Evolutionary conservation across 2,113 vertebrate genomes (phyloP), one percentile per base, ranked within the genome.

Genomic region (Megaceryle maxima): DNA sequence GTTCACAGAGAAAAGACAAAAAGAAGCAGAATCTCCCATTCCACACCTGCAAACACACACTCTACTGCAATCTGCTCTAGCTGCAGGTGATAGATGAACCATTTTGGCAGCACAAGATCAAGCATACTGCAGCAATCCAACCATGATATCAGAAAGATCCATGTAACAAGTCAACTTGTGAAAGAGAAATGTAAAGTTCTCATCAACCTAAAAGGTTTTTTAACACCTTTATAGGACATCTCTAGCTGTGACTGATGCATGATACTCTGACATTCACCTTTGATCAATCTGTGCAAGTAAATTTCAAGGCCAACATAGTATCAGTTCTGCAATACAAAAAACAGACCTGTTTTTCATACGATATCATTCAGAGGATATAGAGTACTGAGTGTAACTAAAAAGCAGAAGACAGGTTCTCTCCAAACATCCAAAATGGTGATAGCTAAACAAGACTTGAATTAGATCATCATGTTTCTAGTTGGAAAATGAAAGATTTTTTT

Each of bases 251-350:
- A 88, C 68, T 92, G 72, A 88, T 68, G 59, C 29, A 41, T 25
- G 60, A 70, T 93, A 89, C 86, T 97, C 94, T 91, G 93, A 84
- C 44, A 89, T 64, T 94, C 77, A 79, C 35, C 87, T 92, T 76
- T 84, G 87, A 91, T 88, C 51, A 46, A 91, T 84, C 80, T 87
- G 69, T 63, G 51, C 46, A 90, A 94, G 87, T 43, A 95, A 87
- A 89, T 95, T 83, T 72, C 83, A 82, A 91, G 80, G 83, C 67
- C 43, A 80, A 41, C n/a, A 70, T 6, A 35, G 37, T 43, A 77
- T 83, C 79, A 93, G 18, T 59, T 11, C 51, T 74, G 22, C 31
- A 80, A 51, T 86, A 74, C n/a, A 88, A 50, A 35, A 44, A 88
- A 64, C 21, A 82, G 37, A 70, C 82, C n/a, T 63, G 9, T 39